phyloP scores from a whole-genome alignment of 1,140 invertebrate genomes.

The Sitodiplosis mosellana region DNA sequence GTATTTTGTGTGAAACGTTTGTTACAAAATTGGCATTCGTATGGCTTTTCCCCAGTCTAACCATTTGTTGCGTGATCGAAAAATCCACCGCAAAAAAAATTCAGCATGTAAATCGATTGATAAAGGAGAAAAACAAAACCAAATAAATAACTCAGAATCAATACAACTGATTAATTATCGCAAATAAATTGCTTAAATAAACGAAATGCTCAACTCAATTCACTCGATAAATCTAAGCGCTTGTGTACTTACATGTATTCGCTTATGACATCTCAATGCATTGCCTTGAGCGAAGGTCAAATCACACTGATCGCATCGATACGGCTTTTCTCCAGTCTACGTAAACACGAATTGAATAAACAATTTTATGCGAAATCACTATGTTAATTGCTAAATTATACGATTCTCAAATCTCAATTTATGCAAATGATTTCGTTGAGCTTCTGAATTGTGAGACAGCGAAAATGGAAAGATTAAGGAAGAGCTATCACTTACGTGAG shows the following conservation, averaged over 20 bases:
- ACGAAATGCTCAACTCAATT: no score
- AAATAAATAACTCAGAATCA: no score
- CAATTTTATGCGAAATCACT: background rate
- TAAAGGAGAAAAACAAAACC: no score
- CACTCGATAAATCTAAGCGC: background rate
- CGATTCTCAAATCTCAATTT: background rate
- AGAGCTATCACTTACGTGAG: conserved; percentile 1
- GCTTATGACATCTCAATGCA: conserved; percentile 3
- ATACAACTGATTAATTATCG: no score
- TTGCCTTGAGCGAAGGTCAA: conserved; percentile 3
- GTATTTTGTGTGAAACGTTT: conserved; percentile 7
- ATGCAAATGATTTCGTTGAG: background rate
- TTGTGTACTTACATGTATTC: conserved; percentile 2
- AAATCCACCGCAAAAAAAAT: no score
- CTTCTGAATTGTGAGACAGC: no score
- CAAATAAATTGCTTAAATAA: no score
- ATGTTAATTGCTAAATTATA: background rate
- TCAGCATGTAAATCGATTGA: no score
- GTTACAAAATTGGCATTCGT: conserved; percentile 4
- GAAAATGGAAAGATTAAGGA: background rate
- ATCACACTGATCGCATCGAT: background rate
- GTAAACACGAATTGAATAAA: background rate
- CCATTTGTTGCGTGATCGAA: background rate
- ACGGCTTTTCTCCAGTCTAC: background rate
- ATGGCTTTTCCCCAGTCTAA: conserved; percentile 5